phyloP scores from a whole-genome alignment of 2,113 vertebrate species.

The Corythornis vintsioides region DNA sequence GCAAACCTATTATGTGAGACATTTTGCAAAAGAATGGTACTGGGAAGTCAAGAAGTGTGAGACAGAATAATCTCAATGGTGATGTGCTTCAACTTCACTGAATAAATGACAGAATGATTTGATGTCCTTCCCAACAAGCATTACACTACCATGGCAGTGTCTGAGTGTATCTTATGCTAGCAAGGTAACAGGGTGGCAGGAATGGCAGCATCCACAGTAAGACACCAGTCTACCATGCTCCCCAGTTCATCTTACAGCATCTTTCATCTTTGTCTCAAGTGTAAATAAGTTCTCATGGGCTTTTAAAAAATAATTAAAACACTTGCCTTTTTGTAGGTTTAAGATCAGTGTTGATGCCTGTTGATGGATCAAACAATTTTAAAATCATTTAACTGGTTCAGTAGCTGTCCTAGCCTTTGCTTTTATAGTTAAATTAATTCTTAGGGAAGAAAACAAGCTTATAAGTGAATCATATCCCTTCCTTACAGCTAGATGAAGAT shows the following conservation, averaged over 20 bases:
- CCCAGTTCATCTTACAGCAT: conserved; percentile 17
- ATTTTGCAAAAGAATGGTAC: not conserved
- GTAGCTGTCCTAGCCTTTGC: conserved; percentile 32
- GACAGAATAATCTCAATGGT: not conserved
- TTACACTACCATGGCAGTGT: not conserved
- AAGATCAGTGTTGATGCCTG: conserved; percentile 13
- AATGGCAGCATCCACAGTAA: not conserved
- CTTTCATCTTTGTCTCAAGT: conserved; percentile 39
- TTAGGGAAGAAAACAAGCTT: conserved; percentile 33
- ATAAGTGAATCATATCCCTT: conserved; percentile 26
- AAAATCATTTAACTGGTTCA: conserved; percentile 43
- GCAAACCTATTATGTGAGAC: not conserved
- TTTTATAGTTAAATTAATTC: conserved; percentile 66
- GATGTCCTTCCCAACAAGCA: conserved; percentile 7
- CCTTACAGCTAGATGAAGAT: not conserved
- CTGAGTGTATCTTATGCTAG: not conserved
- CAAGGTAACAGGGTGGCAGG: conserved; percentile 5
- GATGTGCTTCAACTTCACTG: conserved; percentile 17
- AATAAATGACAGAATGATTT: conserved; percentile 44
- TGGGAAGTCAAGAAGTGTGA: not conserved
- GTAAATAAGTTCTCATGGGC: conserved; percentile 7
- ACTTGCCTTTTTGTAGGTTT: conserved; percentile 3
- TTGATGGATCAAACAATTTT: conserved; percentile 36
- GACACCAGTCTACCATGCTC: not conserved
- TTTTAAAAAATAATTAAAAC: not conserved